Base-by-base conservation (phyloP, 2,113 vertebrate species). In the Clupea harengus region DNA sequence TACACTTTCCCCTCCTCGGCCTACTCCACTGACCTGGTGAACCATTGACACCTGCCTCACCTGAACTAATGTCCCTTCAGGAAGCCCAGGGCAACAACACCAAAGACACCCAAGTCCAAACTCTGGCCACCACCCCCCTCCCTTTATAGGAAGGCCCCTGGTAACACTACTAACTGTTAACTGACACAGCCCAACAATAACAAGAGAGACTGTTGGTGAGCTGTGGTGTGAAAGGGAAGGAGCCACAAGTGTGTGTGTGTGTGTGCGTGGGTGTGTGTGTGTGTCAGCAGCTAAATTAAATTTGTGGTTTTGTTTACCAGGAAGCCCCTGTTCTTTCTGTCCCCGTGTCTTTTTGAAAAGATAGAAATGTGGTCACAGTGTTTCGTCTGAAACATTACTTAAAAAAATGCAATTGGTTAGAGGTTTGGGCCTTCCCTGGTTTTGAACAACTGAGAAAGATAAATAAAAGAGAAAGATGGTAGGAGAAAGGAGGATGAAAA, bases 1-100 rank as follows among this genome's bases (percentile, higher is more conserved):
- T 93, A 91, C 44, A 91, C 94, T 93, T 91, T 93, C 90, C 90
- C 84, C 88, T 32, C 28, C 72, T 88, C 11, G 87, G 88, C 89
- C 90, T 92, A 88, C 90, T 90, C 92, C 83, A 90, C 88, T 91
- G 91, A 93, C 89, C 92, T 44, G 0, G 32, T 87, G 84, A 78
- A 87, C 89, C 86, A 44, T 60, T 60, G 64, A 82, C 44, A 44
- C 1, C 20, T 10, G 72, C 72, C 28, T 78, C 17, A 78, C 72
- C 72, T 78, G 28, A 39, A 17, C 72, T 8, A 44, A 39, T 39
- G 72, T 28, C n/a, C 1, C 32, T 17, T 44, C 11, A 78, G 25
- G 28, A 75, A 39, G 72, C 72, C 28, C 25, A 17, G 54, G 54
- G 4, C 54, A 60, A 60, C 54, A 60, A 18, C 54, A 60, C 54